A percentile compares a stretch with the other conserved stretches of the same genome.
phyloP scores from a whole-genome alignment of 2,113 vertebrate species.

The Hirundichthys speculiger region DNA sequence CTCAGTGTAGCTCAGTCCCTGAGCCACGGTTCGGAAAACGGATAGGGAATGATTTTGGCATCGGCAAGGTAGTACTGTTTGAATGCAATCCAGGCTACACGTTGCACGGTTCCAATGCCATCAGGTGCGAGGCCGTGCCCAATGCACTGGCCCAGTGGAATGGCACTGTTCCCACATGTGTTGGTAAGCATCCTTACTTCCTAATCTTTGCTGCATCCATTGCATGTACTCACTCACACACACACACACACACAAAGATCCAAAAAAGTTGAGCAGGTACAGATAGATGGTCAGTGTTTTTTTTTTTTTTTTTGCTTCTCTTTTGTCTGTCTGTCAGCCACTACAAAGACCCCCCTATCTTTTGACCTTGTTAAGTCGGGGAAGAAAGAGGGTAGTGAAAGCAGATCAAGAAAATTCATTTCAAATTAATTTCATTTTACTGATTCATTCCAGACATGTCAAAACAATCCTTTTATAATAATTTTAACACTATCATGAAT shows the following conservation, averaged over 20 bases:
- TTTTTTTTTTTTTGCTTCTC: conserved; percentile 5
- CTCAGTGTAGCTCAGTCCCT: conserved; percentile 96
- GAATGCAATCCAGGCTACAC: conserved; percentile 96
- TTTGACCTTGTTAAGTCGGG: conserved; percentile 27
- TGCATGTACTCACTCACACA: not conserved
- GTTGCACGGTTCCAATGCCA: conserved; percentile 89
- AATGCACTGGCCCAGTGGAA: conserved; percentile 97
- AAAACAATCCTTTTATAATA: too few relatives aligned
- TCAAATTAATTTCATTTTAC: too few relatives aligned
- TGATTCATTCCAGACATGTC: too few relatives aligned
- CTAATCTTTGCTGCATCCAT: not conserved
- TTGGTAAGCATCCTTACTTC: conserved; percentile 83
- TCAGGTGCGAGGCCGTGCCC: conserved; percentile 95
- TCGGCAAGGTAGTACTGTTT: conserved; percentile 91
- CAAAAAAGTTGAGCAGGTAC: conserved; percentile 38
- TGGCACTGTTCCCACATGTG: conserved; percentile 94
- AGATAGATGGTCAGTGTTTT: conserved; percentile 22
- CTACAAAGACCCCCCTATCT: conserved; percentile 30
- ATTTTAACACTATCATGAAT: too few relatives aligned
- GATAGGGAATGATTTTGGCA: conserved; percentile 95
- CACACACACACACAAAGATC: conserved; percentile 5
- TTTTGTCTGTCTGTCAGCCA: conserved; percentile 35
- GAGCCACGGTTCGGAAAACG: conserved; percentile 96
- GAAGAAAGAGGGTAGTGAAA: conserved; percentile 3
- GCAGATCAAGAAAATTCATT: too few relatives aligned